A percentile compares a stretch with the other conserved stretches of the same genome.
phyloP scores from a whole-genome alignment of 2,888 invertebrate genomes.

The Mantis religiosa region DNA sequence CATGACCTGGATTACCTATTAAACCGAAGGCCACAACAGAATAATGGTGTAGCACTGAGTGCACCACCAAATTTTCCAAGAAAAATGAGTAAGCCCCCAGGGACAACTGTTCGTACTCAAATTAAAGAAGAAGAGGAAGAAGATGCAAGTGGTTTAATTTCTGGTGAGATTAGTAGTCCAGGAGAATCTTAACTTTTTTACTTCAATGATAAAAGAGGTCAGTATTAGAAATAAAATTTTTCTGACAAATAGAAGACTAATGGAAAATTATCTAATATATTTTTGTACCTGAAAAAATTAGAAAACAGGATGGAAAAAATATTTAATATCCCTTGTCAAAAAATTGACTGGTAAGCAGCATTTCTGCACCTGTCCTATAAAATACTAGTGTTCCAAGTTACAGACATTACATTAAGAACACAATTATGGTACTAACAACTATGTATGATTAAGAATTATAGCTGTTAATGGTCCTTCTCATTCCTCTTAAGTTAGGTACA shows the following conservation, averaged over 20 bases:
- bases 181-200: neutral
- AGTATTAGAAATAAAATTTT: neutral
- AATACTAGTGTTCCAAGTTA: neutral
- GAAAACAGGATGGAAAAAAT: neutral
- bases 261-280: neutral
- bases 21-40: constrained; percentile 53
- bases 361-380: neutral
- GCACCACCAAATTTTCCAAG: constrained; percentile 21
- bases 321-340: neutral
- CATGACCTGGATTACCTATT: constrained; percentile 78
- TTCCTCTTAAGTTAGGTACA: neutral
- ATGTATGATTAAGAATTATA: neutral
- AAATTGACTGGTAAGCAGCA: neutral
- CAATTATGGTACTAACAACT: neutral
- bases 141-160: constrained; percentile 4
- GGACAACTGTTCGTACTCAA: constrained; percentile 24
- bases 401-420: neutral
- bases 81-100: constrained; percentile 26
- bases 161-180: neutral
- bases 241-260: neutral
- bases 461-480: neutral
- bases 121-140: constrained; percentile 29
- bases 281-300: constrained; percentile 4
- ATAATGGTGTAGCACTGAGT: constrained; percentile 3
- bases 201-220: neutral